Base-by-base conservation (phyloP, 2,113 vertebrate species). In the Pipra filicauda region DNA sequence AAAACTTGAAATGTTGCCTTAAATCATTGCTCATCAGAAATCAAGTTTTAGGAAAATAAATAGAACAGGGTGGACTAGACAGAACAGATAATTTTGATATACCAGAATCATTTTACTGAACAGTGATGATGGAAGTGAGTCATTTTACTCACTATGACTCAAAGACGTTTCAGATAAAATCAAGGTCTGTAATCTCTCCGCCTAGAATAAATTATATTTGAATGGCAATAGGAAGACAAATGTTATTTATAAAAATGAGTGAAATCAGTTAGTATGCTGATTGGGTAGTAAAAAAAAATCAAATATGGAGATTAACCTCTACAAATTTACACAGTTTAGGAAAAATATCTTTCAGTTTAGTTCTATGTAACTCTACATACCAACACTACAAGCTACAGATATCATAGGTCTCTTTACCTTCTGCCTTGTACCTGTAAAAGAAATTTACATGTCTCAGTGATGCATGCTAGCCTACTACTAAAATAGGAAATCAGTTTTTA, bases 241-340 rank as follows among this genome's bases (percentile, higher is more conserved):
- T 94, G 83, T 88, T 97, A 95, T 96, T 97, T 95, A 85, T 96
- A 94, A 95, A 96, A 94, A 76, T 85, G 80, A 97, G 83, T 93
- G 94, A 91, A 96, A 91, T 94, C 87, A 94, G 86, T 91, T 78
- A 74, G 41, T n/a, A 57, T 80, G 89, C 44, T 92, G 85, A 96
- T 89, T 94, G 81, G 39, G 54, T 84, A 88, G 74, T 49, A 46
- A 74, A 88, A 84, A 88, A 59, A 92, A 73, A 59, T 58, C 57
- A 75, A 75, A 94, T 18, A 78, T 83, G 41, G 67, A 93, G 59
- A 96, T 74, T 85, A 94, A 91, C 88, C 70, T 94, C 78, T 92
- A 57, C 48, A 93, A 93, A 94, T 93, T 82, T 55, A 78, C 54
- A 89, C 49, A 73, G 58, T 9, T 89, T 75, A 79, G 76, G 72